Conservation (phyloP, 2,797 vertebrate genomes). For the Danio kyathit region DNA sequence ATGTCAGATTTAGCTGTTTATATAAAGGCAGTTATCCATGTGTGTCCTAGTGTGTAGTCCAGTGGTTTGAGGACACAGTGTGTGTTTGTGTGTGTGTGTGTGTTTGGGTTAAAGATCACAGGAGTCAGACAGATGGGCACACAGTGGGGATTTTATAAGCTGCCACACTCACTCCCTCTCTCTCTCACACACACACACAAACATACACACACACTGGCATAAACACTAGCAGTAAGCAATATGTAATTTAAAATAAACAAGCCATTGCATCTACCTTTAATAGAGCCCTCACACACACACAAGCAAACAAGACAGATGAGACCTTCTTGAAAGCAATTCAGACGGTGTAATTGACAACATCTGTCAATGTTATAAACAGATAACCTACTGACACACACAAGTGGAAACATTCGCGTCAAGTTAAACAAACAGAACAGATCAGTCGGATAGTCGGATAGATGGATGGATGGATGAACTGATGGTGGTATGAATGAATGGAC, state of each 20-base stretch:
- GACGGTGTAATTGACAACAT: constrained; percentile 14
- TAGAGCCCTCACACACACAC: not conserved
- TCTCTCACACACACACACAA: constrained; percentile 17
- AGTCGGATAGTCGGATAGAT: not conserved
- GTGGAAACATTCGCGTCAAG: constrained; percentile 2
- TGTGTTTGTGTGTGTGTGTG: not conserved
- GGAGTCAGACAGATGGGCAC: constrained; percentile 23
- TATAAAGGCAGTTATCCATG: no score
- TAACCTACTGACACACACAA: not conserved
- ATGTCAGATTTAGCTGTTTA: no score
- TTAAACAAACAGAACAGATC: not conserved
- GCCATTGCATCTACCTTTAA: not conserved
- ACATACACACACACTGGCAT: not conserved
- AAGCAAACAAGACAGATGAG: not conserved
- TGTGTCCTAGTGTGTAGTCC: not conserved
- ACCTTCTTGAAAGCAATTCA: constrained; percentile 28
- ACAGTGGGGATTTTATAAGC: constrained; percentile 37
- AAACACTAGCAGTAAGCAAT: constrained; percentile 1
- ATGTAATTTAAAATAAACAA: not conserved
- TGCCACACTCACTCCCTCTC: not conserved
- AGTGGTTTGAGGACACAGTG: constrained; percentile 20
- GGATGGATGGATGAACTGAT: not conserved
- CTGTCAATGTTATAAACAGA: not conserved
- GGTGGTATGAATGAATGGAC: no score
- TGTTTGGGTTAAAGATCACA: constrained; percentile 29